Base-by-base conservation (phyloP, 2,888 invertebrate genomes). In the Barypeithes pellucidus region DNA sequence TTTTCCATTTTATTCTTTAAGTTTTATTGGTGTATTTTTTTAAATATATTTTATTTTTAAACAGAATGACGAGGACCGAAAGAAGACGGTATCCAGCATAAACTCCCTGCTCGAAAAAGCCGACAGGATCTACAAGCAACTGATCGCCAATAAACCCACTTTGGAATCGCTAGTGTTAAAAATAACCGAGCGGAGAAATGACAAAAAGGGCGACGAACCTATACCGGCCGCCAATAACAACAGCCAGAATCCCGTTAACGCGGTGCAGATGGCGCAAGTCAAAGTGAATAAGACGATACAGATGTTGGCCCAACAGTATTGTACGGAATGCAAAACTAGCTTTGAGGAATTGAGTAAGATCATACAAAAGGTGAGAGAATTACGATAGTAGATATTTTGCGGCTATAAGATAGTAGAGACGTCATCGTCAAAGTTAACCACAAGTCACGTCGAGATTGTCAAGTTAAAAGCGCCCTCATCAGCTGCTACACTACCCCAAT, bases 261-360 rank as follows among this genome's bases (percentile, higher is more conserved):
- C 76, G 9, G 72, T 69, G 0, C 69, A 68, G 16, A 36, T 72
- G 67, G 86, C 87, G 78, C 88, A 88, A 76, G 86, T 86, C 62
- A 88, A 89, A 0, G 96, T 98, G 50, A 98, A 97, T 86, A 92
- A 94, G 84, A 94, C 95, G 62, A 98, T 98, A 80, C 98, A 98
- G 84, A 91, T 95, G 78, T 88, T 98, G 45, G 98, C 98, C 1
- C 96, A 97, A 85, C 95, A 96, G 83, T 98, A 98, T 86, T 97
- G 97, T 85, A 94, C 93, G 57, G 98, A 99, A 81, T 98, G 97
- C 84, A 96, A 96, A 85, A 93, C 93, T 4, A 94, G 96, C 7
- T 98, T 98, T 85, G 98, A 98, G 83, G 98, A 98, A 83, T 89
- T 99, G 1, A 97, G 94, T 82, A 94, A 94, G 86, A 93, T 94